Conservation (phyloP, 2,888 invertebrate species). For the Trichopoda pennipes region DNA sequence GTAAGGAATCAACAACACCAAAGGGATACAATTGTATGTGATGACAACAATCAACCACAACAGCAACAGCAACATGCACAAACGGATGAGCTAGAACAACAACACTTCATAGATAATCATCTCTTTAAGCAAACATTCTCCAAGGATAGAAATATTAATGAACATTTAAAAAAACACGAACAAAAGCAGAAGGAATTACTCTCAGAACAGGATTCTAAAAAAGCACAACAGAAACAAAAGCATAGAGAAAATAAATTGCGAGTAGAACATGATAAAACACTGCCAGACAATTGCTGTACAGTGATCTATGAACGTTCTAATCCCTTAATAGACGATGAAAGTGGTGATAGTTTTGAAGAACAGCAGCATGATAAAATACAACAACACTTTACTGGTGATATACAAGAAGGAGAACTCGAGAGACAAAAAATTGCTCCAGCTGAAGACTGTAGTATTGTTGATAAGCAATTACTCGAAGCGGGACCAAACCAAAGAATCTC, state of each 20-base stretch:
- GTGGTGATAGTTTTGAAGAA: conserved; percentile 19
- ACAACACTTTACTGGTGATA: conserved; percentile 32
- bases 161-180: conserved; percentile 32
- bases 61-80: conserved; percentile 21
- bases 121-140: conserved; percentile 9
- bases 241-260: conserved; percentile 7
- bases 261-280: conserved; percentile 23
- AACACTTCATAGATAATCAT: conserved; percentile 40
- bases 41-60: conserved; percentile 32
- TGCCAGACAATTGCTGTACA: conserved; percentile 23
- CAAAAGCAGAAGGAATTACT: conserved; percentile 14
- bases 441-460: conserved; percentile 3
- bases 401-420: conserved; percentile 16
- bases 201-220: conserved; percentile 24
- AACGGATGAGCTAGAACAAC: conserved; percentile 50
- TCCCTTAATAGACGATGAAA: conserved; percentile 33
- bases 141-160: conserved; percentile 31
- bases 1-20: conserved; percentile 21
- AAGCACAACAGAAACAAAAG: conserved; percentile 36
- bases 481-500: conserved; percentile 5
- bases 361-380: conserved; percentile 11
- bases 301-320: conserved; percentile 52
- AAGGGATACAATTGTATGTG: conserved; percentile 38
- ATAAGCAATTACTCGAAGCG: conserved; percentile 29
- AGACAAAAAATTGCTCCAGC: conserved; percentile 17